A percentile compares a stretch with the other conserved stretches of the same genome.
Conservation (phyloP, 2,797 vertebrate species). For the Semaprochilodus insignis region DNA sequence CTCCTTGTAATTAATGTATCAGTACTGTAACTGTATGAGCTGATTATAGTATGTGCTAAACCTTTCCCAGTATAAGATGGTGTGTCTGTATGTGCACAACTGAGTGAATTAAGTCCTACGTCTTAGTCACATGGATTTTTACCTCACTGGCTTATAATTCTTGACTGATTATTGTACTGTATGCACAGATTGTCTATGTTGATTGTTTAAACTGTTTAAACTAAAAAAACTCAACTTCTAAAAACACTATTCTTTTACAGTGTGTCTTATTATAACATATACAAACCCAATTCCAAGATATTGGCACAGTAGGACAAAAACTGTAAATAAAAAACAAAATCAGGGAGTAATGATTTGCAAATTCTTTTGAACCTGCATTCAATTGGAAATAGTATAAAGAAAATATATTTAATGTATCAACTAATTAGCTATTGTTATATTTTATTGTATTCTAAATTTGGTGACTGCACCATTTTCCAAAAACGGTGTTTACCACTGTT, state of each 20-base stretch:
- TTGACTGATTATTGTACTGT: conserved; percentile 39
- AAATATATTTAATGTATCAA: no score
- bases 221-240: neutral
- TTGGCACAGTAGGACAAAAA: neutral
- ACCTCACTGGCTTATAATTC: conserved; percentile 41
- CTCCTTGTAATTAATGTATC: conserved; percentile 43
- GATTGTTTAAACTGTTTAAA: conserved; percentile 14
- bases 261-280: conserved; percentile 3
- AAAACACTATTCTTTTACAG: neutral
- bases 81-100: conserved; percentile 43
- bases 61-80: conserved; percentile 36
- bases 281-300: neutral
- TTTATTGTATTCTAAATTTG: no score
- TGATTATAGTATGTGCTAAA: conserved; percentile 44
- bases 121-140: conserved; percentile 43
- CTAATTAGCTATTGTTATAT: no score
- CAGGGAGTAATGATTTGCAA: no score
- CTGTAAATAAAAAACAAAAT: neutral
- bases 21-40: conserved; percentile 45
- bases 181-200: conserved; percentile 27
- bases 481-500: no score
- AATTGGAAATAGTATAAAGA: no score
- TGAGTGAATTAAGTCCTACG: conserved; percentile 39
- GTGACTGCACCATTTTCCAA: no score
- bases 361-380: no score